These are phyloP conservation scores for Seira sanloemensis DNA, from an alignment of 2,888 invertebrate species.

Conservation along the genomic window DNA sequence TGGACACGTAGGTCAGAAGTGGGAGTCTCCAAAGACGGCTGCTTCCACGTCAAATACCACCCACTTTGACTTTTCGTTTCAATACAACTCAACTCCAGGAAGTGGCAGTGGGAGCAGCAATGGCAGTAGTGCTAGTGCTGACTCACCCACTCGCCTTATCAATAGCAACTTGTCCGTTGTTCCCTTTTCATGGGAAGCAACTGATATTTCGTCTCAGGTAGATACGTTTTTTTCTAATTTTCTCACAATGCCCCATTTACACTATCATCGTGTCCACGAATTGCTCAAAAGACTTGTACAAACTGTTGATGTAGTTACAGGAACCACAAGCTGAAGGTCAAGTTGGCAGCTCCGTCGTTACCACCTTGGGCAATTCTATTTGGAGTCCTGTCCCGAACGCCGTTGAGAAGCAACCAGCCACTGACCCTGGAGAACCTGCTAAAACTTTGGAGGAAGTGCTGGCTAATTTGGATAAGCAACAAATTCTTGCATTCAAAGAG, in stretches of 20 bases:
- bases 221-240: not conserved
- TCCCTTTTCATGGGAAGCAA: not conserved
- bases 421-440: not conserved
- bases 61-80: conserved; percentile 48
- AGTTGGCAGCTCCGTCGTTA: conserved; percentile 36
- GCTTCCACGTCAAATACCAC: conserved; percentile 11
- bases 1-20: conserved; percentile 15
- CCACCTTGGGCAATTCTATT: conserved; percentile 45
- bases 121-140: conserved; percentile 43
- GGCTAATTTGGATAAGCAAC: not conserved
- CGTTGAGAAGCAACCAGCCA: not conserved
- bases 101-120: conserved; percentile 23
- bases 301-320: too few species aligned
- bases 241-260: not conserved
- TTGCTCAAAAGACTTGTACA: too few species aligned
- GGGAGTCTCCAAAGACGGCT: conserved; percentile 37
- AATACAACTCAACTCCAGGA: not conserved
- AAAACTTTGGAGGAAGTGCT: conserved; percentile 32
- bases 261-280: too few species aligned
- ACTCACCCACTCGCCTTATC: conserved; percentile 36
- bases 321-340: conserved; percentile 34
- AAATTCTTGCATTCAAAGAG: conserved; percentile 39
- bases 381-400: conserved; percentile 50
- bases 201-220: not conserved
- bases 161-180: not conserved